Conservation (phyloP, 2,797 vertebrate genomes). For the Gymnoscopelus braueri region DNA sequence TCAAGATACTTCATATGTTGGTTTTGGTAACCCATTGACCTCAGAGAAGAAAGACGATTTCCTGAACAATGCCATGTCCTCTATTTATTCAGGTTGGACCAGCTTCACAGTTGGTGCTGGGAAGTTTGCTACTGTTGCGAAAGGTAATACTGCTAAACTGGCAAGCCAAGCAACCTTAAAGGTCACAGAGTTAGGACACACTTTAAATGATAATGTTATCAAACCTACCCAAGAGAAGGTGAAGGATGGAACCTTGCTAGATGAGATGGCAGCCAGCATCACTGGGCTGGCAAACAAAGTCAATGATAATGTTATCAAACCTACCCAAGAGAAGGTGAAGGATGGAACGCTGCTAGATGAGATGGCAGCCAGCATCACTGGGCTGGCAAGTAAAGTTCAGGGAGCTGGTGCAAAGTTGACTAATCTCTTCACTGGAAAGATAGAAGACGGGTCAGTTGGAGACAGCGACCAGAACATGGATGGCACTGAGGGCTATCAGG, state of each 20-base stretch:
- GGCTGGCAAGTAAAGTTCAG: constrained; percentile 95
- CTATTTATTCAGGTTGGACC: constrained; percentile 90
- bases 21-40: constrained; percentile 95
- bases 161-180: constrained; percentile 96
- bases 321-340: constrained; percentile 98
- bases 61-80: constrained; percentile 95
- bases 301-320: constrained; percentile 97
- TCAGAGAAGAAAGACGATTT: constrained; percentile 95
- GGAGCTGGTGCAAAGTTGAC: constrained; percentile 91
- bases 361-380: too few relatives aligned
- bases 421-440: constrained; percentile 88
- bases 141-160: constrained; percentile 94
- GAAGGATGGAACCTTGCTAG: constrained; percentile 57
- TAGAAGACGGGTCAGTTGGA: constrained; percentile 88
- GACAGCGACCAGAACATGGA: constrained; percentile 92
- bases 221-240: constrained; percentile 99
- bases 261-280: too few relatives aligned
- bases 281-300: constrained; percentile 89
- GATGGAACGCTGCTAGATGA: too few relatives aligned
- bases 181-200: constrained; percentile 97
- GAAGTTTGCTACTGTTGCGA: constrained; percentile 94
- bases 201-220: constrained; percentile 96
- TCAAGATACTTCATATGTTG: constrained; percentile 95
- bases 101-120: constrained; percentile 94
- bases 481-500: constrained; percentile 85